Base-by-base conservation (phyloP, 2,888 invertebrate genomes). In the Sturmia bella region DNA sequence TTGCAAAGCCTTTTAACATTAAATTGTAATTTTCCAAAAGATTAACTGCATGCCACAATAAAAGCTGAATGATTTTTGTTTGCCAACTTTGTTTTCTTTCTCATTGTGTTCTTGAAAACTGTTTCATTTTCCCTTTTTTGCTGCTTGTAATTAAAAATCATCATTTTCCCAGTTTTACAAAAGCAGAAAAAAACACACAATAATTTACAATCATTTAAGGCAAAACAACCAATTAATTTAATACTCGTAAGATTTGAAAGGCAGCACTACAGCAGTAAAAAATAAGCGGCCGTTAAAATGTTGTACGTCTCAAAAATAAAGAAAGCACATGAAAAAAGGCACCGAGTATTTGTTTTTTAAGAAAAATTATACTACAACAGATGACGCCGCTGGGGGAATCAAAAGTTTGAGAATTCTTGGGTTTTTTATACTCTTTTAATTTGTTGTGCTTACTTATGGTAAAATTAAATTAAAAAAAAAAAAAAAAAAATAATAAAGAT, bases 371-470 rank as follows among this genome's bases (percentile, higher is more conserved):
- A 68, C 17, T 64, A 66, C 66, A 78, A 79, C 80, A 83, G 83
- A 73, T 83, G 83, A 73, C 80, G 83, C 76, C 80, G 74, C 72
- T 68, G 57, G 9, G 66, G 80, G 80, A 83, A 80, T 83, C 73
- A 83, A 80, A 83, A 80, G 73, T 83, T 83, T 76, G 68, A 43
- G 45, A 50, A 75, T 61, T 9, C 32, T 32, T 32, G 32, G 45
- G 13, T 57, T 64, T 75, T 64, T 12, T 57, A 32, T 50, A 52
- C 11, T 32, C n/a, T 37, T 37, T 48, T 64, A 7, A n/a, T 32
- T 24, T 19, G 21, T 50, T 19, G 2, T 59, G 45, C 74, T 66
- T 57, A 45, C 37, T 82, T 78, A 50, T 78, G 66, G 59, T 50
- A 45, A 48, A 54, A 74, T 50, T 52, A 48, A 54, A 74, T 64